Base-by-base conservation (phyloP, 2,888 invertebrate genomes). In the Megastigmus dorsalis region DNA sequence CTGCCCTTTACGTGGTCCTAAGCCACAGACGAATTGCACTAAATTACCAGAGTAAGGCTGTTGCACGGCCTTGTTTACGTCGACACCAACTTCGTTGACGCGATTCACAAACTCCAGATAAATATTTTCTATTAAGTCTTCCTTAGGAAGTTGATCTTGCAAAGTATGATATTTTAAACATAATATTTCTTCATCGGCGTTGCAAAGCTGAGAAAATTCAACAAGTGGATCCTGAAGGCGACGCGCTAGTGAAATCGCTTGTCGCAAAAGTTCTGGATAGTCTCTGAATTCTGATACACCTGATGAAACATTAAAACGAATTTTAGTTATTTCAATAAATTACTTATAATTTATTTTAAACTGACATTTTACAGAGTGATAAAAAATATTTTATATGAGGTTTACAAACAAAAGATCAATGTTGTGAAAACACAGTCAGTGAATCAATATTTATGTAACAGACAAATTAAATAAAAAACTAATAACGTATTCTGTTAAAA, bases 11-110 rank as follows among this genome's bases (percentile, higher is more conserved):
- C 99, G 91, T 0, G 98, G 96, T 0, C 99, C 99, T 33, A 99
- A 89, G 18, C 99, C 99, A 87, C 98, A 98, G 20, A 99, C 94
- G 87, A 99, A 99, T 88, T 99, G 99, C 3, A 99, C 92, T 59
- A 99, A 88, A 84, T 96, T 94, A 0, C 95, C 92, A 0, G 96
- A 95, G 81, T 98, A 94, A 0, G 95, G 93, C 74, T 95, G 95
- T 76, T 96, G 93, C 0, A 99, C 95, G 0, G 97, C 96, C 82
- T 95, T 91, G 86, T 99, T 99, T 9, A 99, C 93, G 84, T 99
- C 99, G 0, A 99, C 97, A 6, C 99, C 99, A 0, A 99, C 98
- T 90, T 99, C 99, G 86, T 99, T 99, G 0, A 98, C 96, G 66
- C 97, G 91, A 86, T 98, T 98, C 1, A 99, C 95, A 83, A 95